A percentile compares a stretch with the other conserved stretches of the same genome.
These are phyloP conservation scores for Zoroaster sp. DNA, from an alignment of 53 echinoderm and acorn worm species.

Conservation along the genomic window DNA sequence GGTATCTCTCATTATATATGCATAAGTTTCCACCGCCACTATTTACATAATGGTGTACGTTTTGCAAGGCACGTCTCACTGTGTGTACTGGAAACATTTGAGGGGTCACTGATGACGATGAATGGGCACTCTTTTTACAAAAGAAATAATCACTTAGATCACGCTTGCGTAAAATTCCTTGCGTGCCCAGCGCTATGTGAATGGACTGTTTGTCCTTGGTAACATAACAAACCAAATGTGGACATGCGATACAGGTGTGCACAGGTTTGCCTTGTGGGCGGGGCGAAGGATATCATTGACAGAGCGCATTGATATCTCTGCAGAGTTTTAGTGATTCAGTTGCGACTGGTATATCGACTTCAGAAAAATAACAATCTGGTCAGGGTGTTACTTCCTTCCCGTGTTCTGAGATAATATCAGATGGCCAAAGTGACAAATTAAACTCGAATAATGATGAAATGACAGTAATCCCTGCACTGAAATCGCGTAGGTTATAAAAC, in stretches of 20 bases:
- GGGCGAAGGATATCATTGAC: background rate
- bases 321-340: background rate
- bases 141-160: too few relatives aligned
- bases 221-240: background rate
- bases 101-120: background rate
- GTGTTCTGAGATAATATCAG: background rate
- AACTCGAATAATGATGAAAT: background rate
- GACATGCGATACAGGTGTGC: background rate
- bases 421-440: background rate
- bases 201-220: background rate
- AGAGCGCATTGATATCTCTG: conserved; percentile 7
- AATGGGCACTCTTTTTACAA: background rate
- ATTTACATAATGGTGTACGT: background rate
- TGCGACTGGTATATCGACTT: too few relatives aligned
- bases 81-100: background rate
- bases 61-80: background rate
- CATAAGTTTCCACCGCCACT: background rate
- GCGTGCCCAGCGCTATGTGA: background rate
- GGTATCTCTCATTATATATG: background rate
- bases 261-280: background rate
- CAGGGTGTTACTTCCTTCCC: background rate
- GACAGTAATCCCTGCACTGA: background rate
- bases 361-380: too few relatives aligned
- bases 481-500: too few relatives aligned
- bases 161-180: background rate